Percentiles rank a stretch among this genome's conserved stretches.
phyloP scores from a whole-genome alignment of 2,113 vertebrate species.

The Machaerirhynchus nigripectus region DNA sequence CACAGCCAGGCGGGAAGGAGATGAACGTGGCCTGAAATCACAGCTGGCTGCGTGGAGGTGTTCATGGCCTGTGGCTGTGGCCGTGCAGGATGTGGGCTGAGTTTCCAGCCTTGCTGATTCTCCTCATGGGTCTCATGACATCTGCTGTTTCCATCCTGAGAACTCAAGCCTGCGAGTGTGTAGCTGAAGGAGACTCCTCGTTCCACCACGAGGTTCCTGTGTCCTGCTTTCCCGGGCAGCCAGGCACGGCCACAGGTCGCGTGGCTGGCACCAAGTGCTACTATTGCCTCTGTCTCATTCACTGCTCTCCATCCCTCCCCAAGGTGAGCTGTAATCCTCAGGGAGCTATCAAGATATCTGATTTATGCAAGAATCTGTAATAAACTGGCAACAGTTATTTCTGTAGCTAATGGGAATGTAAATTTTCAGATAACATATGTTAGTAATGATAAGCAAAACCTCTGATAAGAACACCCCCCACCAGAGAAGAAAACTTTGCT shows the following conservation, averaged over 20 bases:
- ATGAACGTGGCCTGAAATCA: rapidly evolving
- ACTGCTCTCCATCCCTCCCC: neutral
- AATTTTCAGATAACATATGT: neutral
- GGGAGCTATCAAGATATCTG: neutral
- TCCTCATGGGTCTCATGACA: neutral
- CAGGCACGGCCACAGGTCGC: rapidly evolving
- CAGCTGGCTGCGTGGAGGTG: neutral
- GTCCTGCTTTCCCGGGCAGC: rapidly evolving
- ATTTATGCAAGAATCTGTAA: neutral
- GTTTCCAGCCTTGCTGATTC: neutral
- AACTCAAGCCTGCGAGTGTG: rapidly evolving
- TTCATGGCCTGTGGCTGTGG: rapidly evolving
- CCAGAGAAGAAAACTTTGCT: neutral
- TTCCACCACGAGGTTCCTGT: rapidly evolving
- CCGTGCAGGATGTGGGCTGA: rapidly evolving
- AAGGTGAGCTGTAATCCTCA: neutral
- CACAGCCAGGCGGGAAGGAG: neutral
- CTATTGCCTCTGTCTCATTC: rapidly evolving
- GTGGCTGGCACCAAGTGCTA: rapidly evolving
- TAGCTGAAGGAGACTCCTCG: neutral
- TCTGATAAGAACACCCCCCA: neutral
- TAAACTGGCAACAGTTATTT: neutral
- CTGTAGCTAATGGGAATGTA: constrained; percentile 42
- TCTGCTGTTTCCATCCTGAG: neutral
- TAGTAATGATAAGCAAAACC: neutral